These are phyloP conservation scores for Mycetomoellerius zeteki DNA, from an alignment of 1,140 invertebrate species.

Conservation along the genomic window DNA sequence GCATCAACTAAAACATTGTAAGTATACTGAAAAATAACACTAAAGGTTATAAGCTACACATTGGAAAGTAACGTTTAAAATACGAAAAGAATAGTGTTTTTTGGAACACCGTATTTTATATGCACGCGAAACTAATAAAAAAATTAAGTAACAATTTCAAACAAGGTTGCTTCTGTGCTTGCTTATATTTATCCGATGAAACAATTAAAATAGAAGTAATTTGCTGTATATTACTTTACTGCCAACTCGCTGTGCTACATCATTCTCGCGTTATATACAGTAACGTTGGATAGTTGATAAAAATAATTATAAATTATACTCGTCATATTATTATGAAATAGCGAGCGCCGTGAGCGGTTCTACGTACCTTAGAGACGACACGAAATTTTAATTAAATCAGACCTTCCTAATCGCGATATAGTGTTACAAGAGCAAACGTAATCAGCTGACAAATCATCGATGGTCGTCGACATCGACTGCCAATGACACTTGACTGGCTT, in stretches of 20 bases:
- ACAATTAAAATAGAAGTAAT: not conserved
- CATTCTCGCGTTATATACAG: not conserved
- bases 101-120: not conserved
- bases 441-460: not conserved
- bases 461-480: not conserved
- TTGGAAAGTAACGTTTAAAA: not conserved
- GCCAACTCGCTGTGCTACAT: not conserved
- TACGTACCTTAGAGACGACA: not conserved
- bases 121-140: not conserved
- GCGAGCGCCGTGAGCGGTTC: not conserved
- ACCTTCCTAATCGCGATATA: not conserved
- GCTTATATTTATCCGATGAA: not conserved
- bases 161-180: not conserved
- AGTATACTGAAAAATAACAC: not conserved
- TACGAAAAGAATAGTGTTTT: not conserved
- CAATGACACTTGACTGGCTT: not conserved
- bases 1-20: not conserved
- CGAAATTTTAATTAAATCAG: slow-evolving; percentile 15
- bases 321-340: not conserved
- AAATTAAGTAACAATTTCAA: not conserved
- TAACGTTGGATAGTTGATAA: not conserved
- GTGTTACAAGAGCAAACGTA: not conserved
- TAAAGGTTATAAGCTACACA: not conserved
- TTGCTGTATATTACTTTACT: not conserved
- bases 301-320: not conserved